A percentile compares a stretch with the other conserved stretches of the same genome.
phyloP scores from a whole-genome alignment of 1,140 invertebrate species.

The Heliconius hermathena region DNA sequence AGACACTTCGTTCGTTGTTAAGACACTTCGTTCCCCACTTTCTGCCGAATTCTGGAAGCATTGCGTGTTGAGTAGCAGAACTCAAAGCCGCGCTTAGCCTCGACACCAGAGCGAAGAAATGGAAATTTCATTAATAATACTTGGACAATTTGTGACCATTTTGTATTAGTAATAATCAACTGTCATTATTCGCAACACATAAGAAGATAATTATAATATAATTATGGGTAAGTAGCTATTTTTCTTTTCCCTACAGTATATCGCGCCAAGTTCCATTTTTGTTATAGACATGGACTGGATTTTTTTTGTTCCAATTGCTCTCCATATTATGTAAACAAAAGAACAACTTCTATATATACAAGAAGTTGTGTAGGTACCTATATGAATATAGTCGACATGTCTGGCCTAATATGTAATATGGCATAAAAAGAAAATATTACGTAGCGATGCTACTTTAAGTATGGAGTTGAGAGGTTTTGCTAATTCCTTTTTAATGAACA shows the following conservation, averaged over 20 bases:
- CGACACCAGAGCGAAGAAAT: too few species aligned
- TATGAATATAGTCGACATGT: neutral
- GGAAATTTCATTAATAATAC: too few species aligned
- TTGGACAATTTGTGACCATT: too few species aligned
- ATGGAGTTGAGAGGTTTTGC: conserved; percentile 7
- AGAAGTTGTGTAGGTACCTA: neutral
- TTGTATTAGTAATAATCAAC: neutral
- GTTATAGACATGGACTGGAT: neutral
- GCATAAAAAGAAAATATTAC: neutral
- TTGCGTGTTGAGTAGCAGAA: too few species aligned
- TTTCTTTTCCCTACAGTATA: neutral
- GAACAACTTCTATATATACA: neutral
- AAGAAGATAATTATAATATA: neutral
- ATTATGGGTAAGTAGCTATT: neutral
- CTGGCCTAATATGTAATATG: neutral
- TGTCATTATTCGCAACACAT: neutral
- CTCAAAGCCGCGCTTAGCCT: too few species aligned
- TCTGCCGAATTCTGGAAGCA: too few species aligned
- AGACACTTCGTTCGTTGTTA: too few species aligned
- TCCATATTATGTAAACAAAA: conserved; percentile 5
- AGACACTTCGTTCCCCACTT: too few species aligned
- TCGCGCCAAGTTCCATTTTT: neutral
- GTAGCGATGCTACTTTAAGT: neutral
- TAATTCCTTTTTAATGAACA: conserved; percentile 14
- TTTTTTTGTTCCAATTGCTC: neutral